Percentiles rank a stretch among this genome's conserved stretches.
phyloP scores from a whole-genome alignment of 2,888 invertebrate species.

The Drosophila mayaguana region DNA sequence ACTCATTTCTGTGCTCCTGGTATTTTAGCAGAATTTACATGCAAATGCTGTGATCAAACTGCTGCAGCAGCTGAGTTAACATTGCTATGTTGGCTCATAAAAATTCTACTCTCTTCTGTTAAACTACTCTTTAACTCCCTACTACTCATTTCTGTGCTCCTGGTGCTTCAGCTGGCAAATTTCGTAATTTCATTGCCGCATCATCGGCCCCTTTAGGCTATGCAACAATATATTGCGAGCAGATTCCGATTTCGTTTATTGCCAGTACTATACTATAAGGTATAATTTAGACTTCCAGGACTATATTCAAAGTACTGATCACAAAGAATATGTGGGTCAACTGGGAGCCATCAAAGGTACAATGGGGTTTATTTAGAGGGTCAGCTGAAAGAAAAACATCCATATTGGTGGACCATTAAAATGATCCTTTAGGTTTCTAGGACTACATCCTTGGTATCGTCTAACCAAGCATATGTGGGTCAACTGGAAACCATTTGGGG shows the following conservation, averaged over 20 bases:
- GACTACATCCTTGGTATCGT: not conserved
- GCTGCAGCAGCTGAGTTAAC: not conserved
- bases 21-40: not conserved
- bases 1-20: not conserved
- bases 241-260: not conserved
- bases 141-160: not conserved
- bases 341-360: not conserved
- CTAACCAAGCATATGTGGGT: not conserved
- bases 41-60: not conserved
- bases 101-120: not conserved
- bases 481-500: not conserved
- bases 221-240: not conserved
- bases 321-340: not conserved
- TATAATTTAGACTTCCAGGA: not conserved
- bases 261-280: not conserved
- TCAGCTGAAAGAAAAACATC: not conserved
- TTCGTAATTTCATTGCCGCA: not conserved
- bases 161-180: not conserved
- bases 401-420: not conserved
- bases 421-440: not conserved
- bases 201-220: not conserved
- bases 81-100: not conserved
- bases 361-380: not conserved
- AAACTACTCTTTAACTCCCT: not conserved
- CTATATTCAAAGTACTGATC: not conserved